Percentiles rank a stretch among this genome's conserved stretches.
phyloP scores from a whole-genome alignment of 2,113 vertebrate species.

The Alaudala cheleensis region DNA sequence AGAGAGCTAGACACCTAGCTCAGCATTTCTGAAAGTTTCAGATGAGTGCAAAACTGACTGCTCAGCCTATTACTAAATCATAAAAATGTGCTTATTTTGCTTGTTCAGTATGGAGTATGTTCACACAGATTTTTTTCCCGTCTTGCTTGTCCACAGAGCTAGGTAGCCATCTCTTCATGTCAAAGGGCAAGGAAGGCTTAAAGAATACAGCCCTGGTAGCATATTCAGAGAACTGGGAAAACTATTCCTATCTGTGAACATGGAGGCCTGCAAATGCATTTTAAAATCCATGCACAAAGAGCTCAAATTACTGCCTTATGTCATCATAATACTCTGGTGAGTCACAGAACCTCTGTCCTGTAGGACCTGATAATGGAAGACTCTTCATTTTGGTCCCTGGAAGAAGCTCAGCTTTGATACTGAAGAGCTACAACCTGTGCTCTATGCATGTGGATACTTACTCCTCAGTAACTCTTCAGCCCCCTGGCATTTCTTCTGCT shows the following conservation, averaged over 20 bases:
- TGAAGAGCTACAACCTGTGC: background rate
- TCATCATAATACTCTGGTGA: background rate
- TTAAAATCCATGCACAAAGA: background rate
- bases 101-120: background rate
- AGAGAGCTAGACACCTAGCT: slow-evolving; percentile 19
- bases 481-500: background rate
- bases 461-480: background rate
- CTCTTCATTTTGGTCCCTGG: background rate
- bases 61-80: slow-evolving; percentile 5
- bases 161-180: background rate
- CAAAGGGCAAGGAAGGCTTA: background rate
- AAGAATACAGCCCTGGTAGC: background rate
- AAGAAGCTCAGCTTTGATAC: background rate
- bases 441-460: background rate
- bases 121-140: background rate
- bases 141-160: background rate
- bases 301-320: background rate
- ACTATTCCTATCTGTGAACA: background rate
- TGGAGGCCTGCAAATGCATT: background rate
- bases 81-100: slow-evolving; percentile 11
- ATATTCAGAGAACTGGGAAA: background rate
- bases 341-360: background rate
- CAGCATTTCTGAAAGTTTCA: slow-evolving; percentile 34
- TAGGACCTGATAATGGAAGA: background rate
- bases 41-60: background rate